Conservation (phyloP, 2,797 vertebrate genomes). For the Alca torda region DNA sequence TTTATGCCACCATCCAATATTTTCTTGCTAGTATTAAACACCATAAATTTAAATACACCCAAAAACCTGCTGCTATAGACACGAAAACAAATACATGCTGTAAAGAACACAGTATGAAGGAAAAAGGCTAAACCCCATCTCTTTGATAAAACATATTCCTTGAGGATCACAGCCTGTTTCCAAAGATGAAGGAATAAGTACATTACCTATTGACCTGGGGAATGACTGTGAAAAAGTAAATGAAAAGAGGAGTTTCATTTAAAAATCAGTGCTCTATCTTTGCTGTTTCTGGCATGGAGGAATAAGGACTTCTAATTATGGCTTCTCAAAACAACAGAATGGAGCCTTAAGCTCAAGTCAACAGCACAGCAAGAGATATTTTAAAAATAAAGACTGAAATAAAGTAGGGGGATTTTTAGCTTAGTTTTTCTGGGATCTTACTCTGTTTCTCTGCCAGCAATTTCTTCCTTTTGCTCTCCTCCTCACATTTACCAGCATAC, state of each 20-base stretch:
- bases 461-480: background rate
- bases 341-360: background rate
- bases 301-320: background rate
- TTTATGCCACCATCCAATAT: background rate
- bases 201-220: background rate
- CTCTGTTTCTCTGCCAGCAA: background rate
- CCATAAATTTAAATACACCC: background rate
- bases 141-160: background rate
- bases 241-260: background rate
- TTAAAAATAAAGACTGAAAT: background rate
- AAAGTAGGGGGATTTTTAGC: background rate
- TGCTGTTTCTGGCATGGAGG: background rate
- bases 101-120: background rate
- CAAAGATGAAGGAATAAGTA: background rate
- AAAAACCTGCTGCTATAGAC: background rate
- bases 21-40: background rate
- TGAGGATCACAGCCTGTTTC: background rate
- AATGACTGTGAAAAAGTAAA: background rate
- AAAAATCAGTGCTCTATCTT: background rate
- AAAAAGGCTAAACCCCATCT: background rate
- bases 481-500: background rate
- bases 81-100: background rate
- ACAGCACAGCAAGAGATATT: background rate
- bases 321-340: background rate
- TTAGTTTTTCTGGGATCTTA: background rate